These are phyloP conservation scores for Delphinapterus leucas DNA, from an alignment of 2,113 vertebrate genomes.

Conservation along the genomic window DNA sequence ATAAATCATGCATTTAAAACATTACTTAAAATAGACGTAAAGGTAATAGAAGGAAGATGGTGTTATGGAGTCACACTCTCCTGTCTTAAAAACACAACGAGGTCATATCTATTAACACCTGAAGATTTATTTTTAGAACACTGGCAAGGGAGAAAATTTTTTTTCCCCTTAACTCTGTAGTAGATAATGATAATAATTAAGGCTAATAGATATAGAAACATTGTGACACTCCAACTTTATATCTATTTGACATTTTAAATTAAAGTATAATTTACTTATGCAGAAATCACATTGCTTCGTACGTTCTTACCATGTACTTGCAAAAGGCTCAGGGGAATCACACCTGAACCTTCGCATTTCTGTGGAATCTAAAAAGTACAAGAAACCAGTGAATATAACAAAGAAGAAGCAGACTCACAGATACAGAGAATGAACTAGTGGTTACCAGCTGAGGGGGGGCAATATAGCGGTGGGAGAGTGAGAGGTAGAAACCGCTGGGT, in stretches of 20 bases:
- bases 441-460: accelerated
- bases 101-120: background rate
- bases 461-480: background rate
- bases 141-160: background rate
- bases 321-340: slow-evolving; percentile 12
- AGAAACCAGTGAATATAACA: background rate
- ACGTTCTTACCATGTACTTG: background rate
- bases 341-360: background rate
- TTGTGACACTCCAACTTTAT: slow-evolving; percentile 36
- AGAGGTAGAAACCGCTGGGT: background rate
- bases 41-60: background rate
- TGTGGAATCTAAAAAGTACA: background rate
- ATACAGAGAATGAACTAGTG: no score
- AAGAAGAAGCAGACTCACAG: background rate
- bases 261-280: slow-evolving; percentile 45
- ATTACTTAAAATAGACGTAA: background rate
- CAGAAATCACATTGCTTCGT: background rate
- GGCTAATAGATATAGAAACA: slow-evolving; percentile 45
- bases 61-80: background rate
- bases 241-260: slow-evolving; percentile 44
- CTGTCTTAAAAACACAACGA: background rate
- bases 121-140: slow-evolving; percentile 48
- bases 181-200: slow-evolving; percentile 60
- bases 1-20: background rate
- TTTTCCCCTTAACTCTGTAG: background rate